Conservation (phyloP, 2,113 vertebrate species). For the Colinus virginianus region DNA sequence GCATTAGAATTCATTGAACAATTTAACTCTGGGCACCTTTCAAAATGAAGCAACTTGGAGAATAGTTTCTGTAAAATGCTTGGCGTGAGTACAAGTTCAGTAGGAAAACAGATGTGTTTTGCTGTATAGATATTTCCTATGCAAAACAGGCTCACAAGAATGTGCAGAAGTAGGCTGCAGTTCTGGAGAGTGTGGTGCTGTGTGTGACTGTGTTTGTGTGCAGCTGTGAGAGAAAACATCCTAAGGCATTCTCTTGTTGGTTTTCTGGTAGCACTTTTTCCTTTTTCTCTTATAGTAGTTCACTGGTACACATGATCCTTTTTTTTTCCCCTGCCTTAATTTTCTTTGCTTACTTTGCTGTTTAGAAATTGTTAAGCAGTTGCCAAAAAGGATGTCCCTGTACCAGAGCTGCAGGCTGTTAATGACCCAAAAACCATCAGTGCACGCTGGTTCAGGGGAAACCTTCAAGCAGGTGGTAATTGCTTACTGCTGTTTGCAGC, state of each 20-base stretch:
- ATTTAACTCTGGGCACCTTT: constrained; percentile 29
- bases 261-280: neutral
- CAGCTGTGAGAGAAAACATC: neutral
- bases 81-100: neutral
- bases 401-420: neutral
- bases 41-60: constrained; percentile 37
- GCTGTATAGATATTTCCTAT: neutral
- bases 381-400: neutral
- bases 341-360: neutral
- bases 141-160: neutral
- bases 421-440: neutral
- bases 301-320: neutral
- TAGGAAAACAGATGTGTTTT: constrained; percentile 33
- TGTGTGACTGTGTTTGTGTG: neutral
- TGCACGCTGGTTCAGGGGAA: neutral
- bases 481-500: neutral
- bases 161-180: neutral
- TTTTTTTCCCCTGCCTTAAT: neutral
- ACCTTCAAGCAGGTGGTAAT: neutral
- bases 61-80: constrained; percentile 20
- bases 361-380: neutral
- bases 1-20: neutral
- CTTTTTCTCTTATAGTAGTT: neutral
- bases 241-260: neutral
- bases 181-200: neutral